Evolutionary conservation across 2,888 invertebrate species (phyloP).

Genomic region (Tenthredo scrophulariae): DNA sequence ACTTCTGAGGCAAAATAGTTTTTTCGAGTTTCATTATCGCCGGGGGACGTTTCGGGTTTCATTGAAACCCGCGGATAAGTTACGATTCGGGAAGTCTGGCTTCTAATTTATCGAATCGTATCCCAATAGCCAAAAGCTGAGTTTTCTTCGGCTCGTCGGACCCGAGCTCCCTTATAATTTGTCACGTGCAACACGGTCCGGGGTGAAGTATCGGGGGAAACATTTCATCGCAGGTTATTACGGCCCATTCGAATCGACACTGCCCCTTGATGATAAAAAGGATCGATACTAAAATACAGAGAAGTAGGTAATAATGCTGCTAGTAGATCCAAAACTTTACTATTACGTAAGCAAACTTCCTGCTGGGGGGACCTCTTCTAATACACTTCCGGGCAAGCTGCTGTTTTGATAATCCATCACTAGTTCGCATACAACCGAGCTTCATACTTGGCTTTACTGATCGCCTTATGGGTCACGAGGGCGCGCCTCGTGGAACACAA

Average conservation of each 20-base stretch:
- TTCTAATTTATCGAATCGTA: slow-evolving; percentile 30
- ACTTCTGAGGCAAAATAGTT: not conserved
- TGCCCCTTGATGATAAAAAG: not conserved
- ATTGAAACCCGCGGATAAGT: slow-evolving; percentile 9
- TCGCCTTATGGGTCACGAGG: slow-evolving; percentile 46
- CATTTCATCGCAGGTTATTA: not conserved
- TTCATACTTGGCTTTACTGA: slow-evolving; percentile 48
- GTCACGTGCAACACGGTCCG: slow-evolving; percentile 24
- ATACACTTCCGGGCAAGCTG: slow-evolving; percentile 32
- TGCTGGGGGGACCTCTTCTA: not conserved
- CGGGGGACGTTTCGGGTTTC: not conserved
- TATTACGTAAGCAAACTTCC: not conserved
- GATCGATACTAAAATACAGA: not conserved
- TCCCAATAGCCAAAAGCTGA: not conserved
- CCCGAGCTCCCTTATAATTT: slow-evolving; percentile 18
- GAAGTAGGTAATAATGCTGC: not conserved
- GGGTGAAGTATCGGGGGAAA: slow-evolving; percentile 37
- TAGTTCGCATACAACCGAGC: slow-evolving; percentile 12
- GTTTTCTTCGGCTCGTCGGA: slow-evolving; percentile 1
- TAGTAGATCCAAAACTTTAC: not conserved
- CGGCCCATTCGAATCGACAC: not conserved
- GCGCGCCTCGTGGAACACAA: slow-evolving; percentile 31
- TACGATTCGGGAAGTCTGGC: not conserved
- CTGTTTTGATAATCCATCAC: slow-evolving; percentile 42
- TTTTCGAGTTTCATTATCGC: not conserved